A percentile compares a stretch with the other conserved stretches of the same genome.
Conservation (phyloP, 2,797 vertebrate genomes). For the Pantherophis alleghaniensis region DNA sequence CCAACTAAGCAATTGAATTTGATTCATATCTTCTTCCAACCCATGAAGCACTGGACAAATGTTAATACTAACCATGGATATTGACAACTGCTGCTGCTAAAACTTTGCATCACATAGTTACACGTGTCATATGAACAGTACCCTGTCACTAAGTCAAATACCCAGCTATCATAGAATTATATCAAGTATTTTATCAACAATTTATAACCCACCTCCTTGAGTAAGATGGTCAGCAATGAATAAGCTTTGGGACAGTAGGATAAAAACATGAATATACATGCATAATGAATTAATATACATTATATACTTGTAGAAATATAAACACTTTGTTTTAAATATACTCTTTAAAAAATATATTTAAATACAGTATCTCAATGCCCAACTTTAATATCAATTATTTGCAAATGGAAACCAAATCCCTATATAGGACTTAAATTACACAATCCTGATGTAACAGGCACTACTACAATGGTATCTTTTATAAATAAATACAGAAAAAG, state of each 20-base stretch:
- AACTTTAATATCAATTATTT: neutral
- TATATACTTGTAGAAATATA: neutral
- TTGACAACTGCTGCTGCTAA: neutral
- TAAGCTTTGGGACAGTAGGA: neutral
- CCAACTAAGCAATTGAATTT: neutral
- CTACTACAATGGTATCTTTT: constrained; percentile 32
- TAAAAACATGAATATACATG: neutral
- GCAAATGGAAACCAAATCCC: neutral
- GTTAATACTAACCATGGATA: neutral
- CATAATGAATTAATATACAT: neutral
- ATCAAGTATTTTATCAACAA: constrained; percentile 11
- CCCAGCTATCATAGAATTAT: neutral
- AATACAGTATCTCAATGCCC: neutral
- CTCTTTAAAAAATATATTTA: neutral
- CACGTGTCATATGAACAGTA: neutral
- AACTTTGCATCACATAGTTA: neutral
- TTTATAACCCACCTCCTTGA: neutral
- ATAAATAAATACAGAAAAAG: constrained; percentile 47
- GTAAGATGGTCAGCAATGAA: neutral
- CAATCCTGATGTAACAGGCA: neutral
- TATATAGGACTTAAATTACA: neutral
- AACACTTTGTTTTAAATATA: neutral
- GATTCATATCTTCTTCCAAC: neutral
- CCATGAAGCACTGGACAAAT: neutral
- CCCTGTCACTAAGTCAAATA: neutral